Base-by-base conservation (phyloP, 2,797 vertebrate genomes). In the Nannoperca australis region DNA sequence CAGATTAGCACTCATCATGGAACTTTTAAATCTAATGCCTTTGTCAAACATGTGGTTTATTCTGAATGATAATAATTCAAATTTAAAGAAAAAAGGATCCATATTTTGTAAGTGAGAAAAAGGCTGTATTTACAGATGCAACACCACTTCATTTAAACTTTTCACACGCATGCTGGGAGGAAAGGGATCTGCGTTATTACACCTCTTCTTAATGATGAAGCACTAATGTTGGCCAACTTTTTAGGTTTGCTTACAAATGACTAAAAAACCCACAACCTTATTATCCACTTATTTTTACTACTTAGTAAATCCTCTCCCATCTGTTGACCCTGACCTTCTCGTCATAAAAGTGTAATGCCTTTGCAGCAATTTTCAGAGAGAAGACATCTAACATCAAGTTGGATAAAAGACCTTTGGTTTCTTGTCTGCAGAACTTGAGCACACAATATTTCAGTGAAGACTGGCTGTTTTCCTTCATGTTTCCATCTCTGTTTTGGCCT, bases 1-100 rank as follows among this genome's bases (percentile, higher is more conserved):
- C 44, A 36, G 10, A 73, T 59, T 47, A 22, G 22, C 30, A 49
- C 42, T 56, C 49, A 61, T 61, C 54, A 42, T 70, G 11, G 36
- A 27, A 47, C 8, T 40, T 81, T 58, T 49, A 3, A 58, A 53
- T 54, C 34, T 30, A 63, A 50, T 22, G 13, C 61, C 58, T 61
- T 70, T 55, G 54, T 70, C 20, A n/a, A 55, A 20, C 14, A 18
- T n/a, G 59, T 53, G 59, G 38, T 58, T 76, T 38, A 7, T 30
- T 49, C 32, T 11, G 32, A 61, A 55, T 75, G 9, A 47, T 34
- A 34, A 27, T 44, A 49, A 53, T 65, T 20, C 3, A 4, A 24
- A 69, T 44, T 8, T 7, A 24, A 5, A 24, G 18, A 24, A 36
- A 24, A 18, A 24, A 36, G 24, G 24, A 27, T 27, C 24, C 24